Evolutionary conservation across 2,797 vertebrate species (phyloP).

Genomic region (Crenichthys baileyi): DNA sequence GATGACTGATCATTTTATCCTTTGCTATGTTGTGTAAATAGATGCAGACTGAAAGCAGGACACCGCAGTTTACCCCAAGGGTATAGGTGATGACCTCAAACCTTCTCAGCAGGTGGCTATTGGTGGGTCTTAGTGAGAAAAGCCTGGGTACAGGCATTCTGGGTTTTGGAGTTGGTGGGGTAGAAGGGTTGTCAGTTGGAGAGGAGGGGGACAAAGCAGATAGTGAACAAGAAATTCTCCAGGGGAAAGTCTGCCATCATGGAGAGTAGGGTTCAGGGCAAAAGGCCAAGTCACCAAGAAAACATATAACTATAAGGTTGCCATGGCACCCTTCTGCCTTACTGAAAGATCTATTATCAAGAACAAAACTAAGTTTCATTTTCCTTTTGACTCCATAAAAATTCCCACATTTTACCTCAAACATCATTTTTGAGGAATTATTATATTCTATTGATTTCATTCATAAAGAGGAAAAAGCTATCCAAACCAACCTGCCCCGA

Average conservation of each 20-base stretch:
- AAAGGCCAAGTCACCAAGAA: constrained; percentile 62
- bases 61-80: constrained; percentile 40
- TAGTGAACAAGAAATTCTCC: constrained; percentile 76
- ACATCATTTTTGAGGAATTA: background rate
- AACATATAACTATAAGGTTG: constrained; percentile 58
- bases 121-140: constrained; percentile 65
- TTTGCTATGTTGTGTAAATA: constrained; percentile 32
- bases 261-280: constrained; percentile 60
- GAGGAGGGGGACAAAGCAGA: constrained; percentile 66
- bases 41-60: constrained; percentile 34
- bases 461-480: background rate
- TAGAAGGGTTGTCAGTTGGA: background rate
- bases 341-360: constrained; percentile 62
- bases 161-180: constrained; percentile 52
- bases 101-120: constrained; percentile 78
- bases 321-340: constrained; percentile 67
- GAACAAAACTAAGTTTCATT: constrained; percentile 54
- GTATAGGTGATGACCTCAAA: constrained; percentile 65
- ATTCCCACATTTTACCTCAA: background rate
- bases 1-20: constrained; percentile 12
- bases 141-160: constrained; percentile 50
- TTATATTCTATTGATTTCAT: background rate
- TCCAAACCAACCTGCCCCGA: background rate
- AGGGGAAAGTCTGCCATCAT: constrained; percentile 74
- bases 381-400: constrained; percentile 7